Conservation (phyloP, 2,113 vertebrate genomes). For the Synchiropus splendidus region DNA sequence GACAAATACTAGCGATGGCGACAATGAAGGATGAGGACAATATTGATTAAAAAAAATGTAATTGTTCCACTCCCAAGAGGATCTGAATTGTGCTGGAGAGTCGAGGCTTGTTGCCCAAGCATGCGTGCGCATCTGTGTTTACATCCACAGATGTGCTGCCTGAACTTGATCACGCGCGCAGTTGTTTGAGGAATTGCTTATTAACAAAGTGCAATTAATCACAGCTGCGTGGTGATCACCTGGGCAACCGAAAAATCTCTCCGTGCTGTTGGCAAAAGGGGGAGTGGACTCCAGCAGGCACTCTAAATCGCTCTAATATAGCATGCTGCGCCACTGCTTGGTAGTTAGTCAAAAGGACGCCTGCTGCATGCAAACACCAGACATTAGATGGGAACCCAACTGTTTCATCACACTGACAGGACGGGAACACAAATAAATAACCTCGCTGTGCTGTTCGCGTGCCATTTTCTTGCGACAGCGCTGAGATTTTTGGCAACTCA, state of each 20-base stretch:
- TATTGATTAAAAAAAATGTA: slow-evolving; percentile 37
- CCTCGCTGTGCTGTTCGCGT: slow-evolving; percentile 3
- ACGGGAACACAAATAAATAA: slow-evolving; percentile 30
- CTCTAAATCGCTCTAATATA: slow-evolving; percentile 41
- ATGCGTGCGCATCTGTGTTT: neutral
- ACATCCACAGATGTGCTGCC: neutral
- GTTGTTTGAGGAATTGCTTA: slow-evolving; percentile 33
- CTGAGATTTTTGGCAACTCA: slow-evolving; percentile 21
- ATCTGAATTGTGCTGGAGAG: slow-evolving; percentile 21
- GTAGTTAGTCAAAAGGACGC: slow-evolving; percentile 43
- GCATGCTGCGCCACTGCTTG: slow-evolving; percentile 13
- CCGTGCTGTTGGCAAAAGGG: slow-evolving; percentile 23
- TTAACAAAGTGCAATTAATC: slow-evolving; percentile 65
- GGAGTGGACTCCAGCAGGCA: slow-evolving; percentile 31
- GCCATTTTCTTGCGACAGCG: slow-evolving; percentile 24
- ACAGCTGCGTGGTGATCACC: slow-evolving; percentile 33
- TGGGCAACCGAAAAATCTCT: slow-evolving; percentile 38
- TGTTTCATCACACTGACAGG: slow-evolving; percentile 30
- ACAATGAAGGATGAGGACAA: slow-evolving; percentile 35
- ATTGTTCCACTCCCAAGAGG: slow-evolving; percentile 46
- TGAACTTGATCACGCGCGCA: slow-evolving; percentile 8
- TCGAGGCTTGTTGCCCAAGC: slow-evolving; percentile 3
- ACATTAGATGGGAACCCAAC: slow-evolving; percentile 28
- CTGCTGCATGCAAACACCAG: slow-evolving; percentile 18
- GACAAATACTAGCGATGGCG: slow-evolving; percentile 31